phyloP scores from a whole-genome alignment of 2,888 invertebrate genomes.

The Pollenia labialis region DNA sequence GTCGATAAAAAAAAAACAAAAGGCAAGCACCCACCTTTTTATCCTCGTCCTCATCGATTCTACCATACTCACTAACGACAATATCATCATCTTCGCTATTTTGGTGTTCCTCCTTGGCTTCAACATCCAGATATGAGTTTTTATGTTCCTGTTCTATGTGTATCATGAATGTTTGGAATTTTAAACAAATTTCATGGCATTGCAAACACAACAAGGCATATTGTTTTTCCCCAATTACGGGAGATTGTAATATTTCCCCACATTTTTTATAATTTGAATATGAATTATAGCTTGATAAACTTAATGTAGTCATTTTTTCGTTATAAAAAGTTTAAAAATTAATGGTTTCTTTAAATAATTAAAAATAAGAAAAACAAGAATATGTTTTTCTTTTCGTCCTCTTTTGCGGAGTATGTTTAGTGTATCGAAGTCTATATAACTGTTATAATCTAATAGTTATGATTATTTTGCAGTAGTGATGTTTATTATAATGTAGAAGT shows the following conservation, averaged over 20 bases:
- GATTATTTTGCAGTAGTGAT: background rate
- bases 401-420: conserved; percentile 52
- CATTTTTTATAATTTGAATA: conserved; percentile 69
- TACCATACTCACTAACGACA: conserved; percentile 56
- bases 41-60: conserved; percentile 54
- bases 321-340: conserved; percentile 37
- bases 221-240: conserved; percentile 63
- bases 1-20: background rate
- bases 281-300: conserved; percentile 55
- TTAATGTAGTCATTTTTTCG: conserved; percentile 54
- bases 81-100: conserved; percentile 43
- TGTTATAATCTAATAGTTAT: too few relatives aligned
- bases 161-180: conserved; percentile 68
- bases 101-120: conserved; percentile 50
- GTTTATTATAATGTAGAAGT: background rate
- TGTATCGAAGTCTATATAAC: background rate
- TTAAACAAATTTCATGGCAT: conserved; percentile 70
- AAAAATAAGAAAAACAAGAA: conserved; percentile 43
- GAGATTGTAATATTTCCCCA: conserved; percentile 70
- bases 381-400: conserved; percentile 52
- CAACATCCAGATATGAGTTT: conserved; percentile 46
- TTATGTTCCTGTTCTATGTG: conserved; percentile 69
- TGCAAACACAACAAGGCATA: conserved; percentile 66
- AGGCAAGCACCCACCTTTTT: conserved; percentile 55
- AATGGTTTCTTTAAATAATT: conserved; percentile 22